phyloP scores from a whole-genome alignment of 2,888 invertebrate species.

The Mechanitis messenoides region DNA sequence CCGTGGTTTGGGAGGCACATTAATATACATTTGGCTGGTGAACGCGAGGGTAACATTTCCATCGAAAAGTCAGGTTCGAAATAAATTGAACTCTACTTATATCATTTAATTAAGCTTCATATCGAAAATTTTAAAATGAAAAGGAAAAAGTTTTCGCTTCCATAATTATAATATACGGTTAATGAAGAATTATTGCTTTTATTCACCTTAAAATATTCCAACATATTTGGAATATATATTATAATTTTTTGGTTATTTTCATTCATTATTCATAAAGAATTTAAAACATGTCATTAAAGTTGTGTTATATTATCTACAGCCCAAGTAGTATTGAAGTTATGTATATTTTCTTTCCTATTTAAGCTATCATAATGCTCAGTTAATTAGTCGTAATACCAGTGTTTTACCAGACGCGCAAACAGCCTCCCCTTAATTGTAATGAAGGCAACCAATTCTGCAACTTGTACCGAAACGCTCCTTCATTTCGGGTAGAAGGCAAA shows the following conservation, averaged over 20 bases:
- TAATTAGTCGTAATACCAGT: conserved; percentile 73
- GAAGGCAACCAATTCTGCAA: conserved; percentile 66
- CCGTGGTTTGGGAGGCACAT: conserved; percentile 62
- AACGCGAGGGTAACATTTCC: conserved; percentile 51
- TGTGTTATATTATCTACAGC: no score
- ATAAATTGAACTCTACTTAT: conserved; percentile 53
- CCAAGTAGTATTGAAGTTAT: conserved; percentile 40
- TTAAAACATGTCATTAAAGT: neutral
- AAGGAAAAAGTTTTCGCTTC: conserved; percentile 7
- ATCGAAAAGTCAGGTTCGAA: conserved; percentile 62
- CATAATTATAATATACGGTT: neutral
- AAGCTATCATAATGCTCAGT: conserved; percentile 59
- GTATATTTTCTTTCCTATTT: conserved; percentile 56
- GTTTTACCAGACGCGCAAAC: conserved; percentile 72
- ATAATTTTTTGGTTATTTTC: no score
- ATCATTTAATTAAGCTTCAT: conserved; percentile 32
- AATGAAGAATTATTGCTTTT: neutral
- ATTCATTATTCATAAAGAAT: neutral
- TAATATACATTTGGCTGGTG: conserved; percentile 68
- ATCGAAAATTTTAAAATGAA: conserved; percentile 13
- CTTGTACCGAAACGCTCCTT: conserved; percentile 63
- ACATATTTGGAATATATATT: no score
- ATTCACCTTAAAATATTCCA: no score
- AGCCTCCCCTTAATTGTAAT: conserved; percentile 66
- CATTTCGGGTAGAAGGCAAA: conserved; percentile 60